Evolutionary conservation across 2,888 invertebrate genomes (phyloP).

Genomic region (Xestia c-nigrum): DNA sequence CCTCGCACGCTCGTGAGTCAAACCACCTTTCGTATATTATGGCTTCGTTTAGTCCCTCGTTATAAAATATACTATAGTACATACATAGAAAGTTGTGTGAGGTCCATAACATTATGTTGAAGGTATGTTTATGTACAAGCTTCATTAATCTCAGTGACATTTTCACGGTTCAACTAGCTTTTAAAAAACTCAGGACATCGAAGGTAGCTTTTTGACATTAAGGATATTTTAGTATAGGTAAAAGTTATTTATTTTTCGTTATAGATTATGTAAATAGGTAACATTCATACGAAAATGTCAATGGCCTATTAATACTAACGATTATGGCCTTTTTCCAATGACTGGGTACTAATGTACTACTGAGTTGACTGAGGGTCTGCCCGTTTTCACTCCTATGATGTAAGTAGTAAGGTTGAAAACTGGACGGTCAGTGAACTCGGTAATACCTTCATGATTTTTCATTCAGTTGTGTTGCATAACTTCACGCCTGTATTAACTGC

Average conservation of each 20-base stretch:
- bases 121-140: neutral
- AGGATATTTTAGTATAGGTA: neutral
- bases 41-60: too few relatives aligned
- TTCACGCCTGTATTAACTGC: neutral
- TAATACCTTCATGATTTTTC: neutral
- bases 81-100: too few relatives aligned
- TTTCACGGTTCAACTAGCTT: conserved; percentile 11
- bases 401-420: too few relatives aligned
- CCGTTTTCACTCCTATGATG: too few relatives aligned
- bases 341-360: neutral
- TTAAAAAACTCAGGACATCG: neutral
- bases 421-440: too few relatives aligned
- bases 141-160: neutral
- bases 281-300: conserved; percentile 26
- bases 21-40: too few relatives aligned
- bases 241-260: neutral
- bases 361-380: too few relatives aligned
- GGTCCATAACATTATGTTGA: too few relatives aligned
- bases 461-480: neutral
- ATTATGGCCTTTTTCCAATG: neutral
- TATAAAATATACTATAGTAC: too few relatives aligned
- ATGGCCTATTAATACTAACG: neutral
- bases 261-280: neutral
- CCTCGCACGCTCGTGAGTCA: too few relatives aligned
- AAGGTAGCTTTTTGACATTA: conserved; percentile 16